Evolutionary conservation across 1,140 invertebrate species (phyloP), one percentile per base, ranked within the genome.

Genomic region (Anastatus disparis): DNA sequence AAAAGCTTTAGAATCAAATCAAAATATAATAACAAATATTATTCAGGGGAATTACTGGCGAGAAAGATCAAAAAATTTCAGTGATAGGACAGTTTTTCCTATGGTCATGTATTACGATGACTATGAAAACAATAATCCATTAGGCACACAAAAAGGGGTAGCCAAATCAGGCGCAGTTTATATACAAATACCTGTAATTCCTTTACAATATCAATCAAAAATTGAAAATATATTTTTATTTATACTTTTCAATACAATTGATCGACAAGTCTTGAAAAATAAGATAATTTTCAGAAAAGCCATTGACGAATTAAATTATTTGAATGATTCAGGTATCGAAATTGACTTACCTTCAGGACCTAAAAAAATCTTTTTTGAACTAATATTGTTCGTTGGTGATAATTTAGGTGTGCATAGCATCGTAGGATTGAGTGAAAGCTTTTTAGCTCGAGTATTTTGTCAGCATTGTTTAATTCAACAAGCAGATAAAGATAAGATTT

Each of bases 241-340:
- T n/a, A n/a, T n/a, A n/a, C n/a, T n/a, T n/a, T n/a, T n/a, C n/a
- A n/a, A n/a, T n/a, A n/a, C n/a, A 29, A 12, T 48, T 2, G 59
- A 62, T 62, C 26, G 59, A 29, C 6, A 46, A 62, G 44, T 48
- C 17, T 48, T 62, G 46, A 48, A 29, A 48, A 62, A 62, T 29
- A 3, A 10, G n/a, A n/a, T 50, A 1, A 31, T 31, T 27, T 46
- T 63, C 31, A 17, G 10, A 17, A 46, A 63, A 63, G 27, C n/a
- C 9, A 48, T 62, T 13, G 17, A 24, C 1, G 56, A 59, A 42
- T 17, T 59, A 9, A 59, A 59, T 38, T 38, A 38, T 38, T 38
- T 38, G 12, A 38, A 38, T 38, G 12, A 6, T 38, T 38, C 12
- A 4, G 53, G 53, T n/a, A 55, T 55, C 4, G 8, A n/a, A 3